Conservation (phyloP, 2,888 invertebrate genomes). For the Bedellia somnulentella region DNA sequence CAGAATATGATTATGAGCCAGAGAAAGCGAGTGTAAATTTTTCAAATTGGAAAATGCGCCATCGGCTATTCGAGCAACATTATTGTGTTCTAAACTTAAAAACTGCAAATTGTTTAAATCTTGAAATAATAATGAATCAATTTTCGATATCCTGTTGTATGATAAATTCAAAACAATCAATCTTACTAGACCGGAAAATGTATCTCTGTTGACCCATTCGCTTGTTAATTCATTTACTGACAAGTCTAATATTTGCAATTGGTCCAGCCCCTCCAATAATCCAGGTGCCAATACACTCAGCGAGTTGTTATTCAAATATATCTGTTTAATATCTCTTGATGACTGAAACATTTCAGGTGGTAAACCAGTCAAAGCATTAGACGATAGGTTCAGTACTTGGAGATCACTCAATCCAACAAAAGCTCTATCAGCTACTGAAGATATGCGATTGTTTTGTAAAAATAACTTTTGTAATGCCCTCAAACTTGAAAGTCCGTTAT, state of each 20-base stretch:
- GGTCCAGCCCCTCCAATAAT: conserved; percentile 71
- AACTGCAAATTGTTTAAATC: conserved; percentile 75
- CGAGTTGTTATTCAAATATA: conserved; percentile 78
- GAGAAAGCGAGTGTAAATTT: conserved; percentile 74
- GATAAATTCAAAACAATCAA: conserved; percentile 76
- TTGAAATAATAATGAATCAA: conserved; percentile 72
- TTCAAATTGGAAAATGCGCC: conserved; percentile 75
- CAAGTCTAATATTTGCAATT: conserved; percentile 73
- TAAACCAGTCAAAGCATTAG: conserved; percentile 74
- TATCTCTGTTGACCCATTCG: conserved; percentile 75
- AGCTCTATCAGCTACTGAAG: conserved; percentile 72
- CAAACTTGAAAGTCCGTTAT: conserved; percentile 71
- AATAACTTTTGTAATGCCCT: conserved; percentile 69
- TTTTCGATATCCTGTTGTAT: conserved; percentile 70
- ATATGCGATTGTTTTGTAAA: conserved; percentile 76
- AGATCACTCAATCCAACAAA: conserved; percentile 71
- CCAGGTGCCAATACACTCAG: conserved; percentile 75
- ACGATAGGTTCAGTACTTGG: conserved; percentile 74
- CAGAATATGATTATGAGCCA: conserved; percentile 71
- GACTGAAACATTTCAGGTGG: conserved; percentile 78
- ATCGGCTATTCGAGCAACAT: conserved; percentile 69
- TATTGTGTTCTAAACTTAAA: conserved; percentile 72
- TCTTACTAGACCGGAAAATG: conserved; percentile 73
- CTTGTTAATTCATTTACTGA: conserved; percentile 76
- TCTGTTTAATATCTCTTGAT: conserved; percentile 69